Evolutionary conservation across 1,140 invertebrate genomes (phyloP), one percentile per base, ranked within the genome.

Genomic region (Papilio glaucus): DNA sequence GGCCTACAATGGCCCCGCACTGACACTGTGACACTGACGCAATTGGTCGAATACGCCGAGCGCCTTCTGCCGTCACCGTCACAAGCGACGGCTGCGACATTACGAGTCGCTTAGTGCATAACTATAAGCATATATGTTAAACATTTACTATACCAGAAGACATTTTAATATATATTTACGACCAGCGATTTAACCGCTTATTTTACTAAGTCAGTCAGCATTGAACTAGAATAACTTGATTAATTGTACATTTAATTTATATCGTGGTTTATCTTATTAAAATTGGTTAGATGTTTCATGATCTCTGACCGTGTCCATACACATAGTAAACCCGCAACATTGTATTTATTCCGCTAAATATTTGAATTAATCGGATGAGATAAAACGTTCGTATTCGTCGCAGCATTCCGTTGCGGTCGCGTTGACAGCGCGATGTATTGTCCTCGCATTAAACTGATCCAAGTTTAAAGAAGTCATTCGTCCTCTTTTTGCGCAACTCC

Each of bases 311-410:
- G 13, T 37, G n/a, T 29, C 24, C 39, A 15, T 69, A 49, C 67
- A 33, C 42, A 69, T 53, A 69, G 67, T 49, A 12, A 13, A n/a
- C 80, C 80, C 77, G 69, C 71, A 78, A 77, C 79, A 81, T 80
- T 76, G 83, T 90, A 92, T 92, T 92, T 91, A 92, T 92, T 91
- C 87, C 87, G 89, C 83, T 91, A 92, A 91, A 90, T 92, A 91
- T 91, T 89, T 92, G 89, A 92, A 91, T 92, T 91, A 91, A 92
- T 91, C 90, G 90, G 87, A 90, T 87, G 87, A 91, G 88, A 91
- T 91, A 90, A 91, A 91, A 90, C 85, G 88, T 80, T 84, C 83
- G 86, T 75, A 84, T 90, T 85, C 85, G 88, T 83, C 87, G 82
- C 86, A 88, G 81, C 88, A 93, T 93, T 91, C 90, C 89, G 82